These are phyloP conservation scores for Bradypodion pumilum DNA, from an alignment of 2,797 vertebrate genomes.

Conservation along the genomic window DNA sequence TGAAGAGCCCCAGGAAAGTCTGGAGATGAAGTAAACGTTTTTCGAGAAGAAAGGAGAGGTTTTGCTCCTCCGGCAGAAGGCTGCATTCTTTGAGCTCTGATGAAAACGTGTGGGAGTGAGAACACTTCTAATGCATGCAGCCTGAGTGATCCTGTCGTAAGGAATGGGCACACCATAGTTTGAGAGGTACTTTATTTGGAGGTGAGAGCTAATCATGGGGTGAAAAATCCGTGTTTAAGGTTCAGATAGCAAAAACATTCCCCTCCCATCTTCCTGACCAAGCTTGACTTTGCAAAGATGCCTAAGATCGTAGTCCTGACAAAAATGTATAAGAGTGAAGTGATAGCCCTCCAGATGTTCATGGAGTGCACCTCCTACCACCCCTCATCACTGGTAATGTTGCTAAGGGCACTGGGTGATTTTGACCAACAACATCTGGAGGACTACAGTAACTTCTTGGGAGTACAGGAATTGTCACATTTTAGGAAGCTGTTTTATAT, in stretches of 20 bases:
- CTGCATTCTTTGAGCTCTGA: not conserved
- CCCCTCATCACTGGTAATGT: too few species aligned
- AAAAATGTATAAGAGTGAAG: too few species aligned
- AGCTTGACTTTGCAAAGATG: too few species aligned
- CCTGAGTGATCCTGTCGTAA: not conserved
- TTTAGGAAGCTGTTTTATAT: too few species aligned
- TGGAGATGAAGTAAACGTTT: slow-evolving; percentile 54
- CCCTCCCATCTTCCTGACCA: not conserved
- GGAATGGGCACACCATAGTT: not conserved
- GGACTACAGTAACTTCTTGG: too few species aligned
- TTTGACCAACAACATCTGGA: too few species aligned
- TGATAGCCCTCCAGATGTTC: too few species aligned
- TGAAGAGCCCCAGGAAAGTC: slow-evolving; percentile 50
- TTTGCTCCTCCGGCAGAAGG: not conserved
- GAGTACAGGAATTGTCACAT: too few species aligned
- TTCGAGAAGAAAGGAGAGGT: slow-evolving; percentile 31
- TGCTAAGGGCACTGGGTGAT: not conserved
- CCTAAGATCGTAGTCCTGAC: too few species aligned
- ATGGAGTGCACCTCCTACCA: too few species aligned
- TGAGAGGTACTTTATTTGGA: not conserved
- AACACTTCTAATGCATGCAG: not conserved
- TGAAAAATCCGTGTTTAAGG: too few species aligned
- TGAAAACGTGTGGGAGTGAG: not conserved
- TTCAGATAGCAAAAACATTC: not conserved
- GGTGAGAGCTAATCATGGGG: not conserved